Conservation (phyloP, 2,888 invertebrate genomes). For the Chrysina gloriosa region DNA sequence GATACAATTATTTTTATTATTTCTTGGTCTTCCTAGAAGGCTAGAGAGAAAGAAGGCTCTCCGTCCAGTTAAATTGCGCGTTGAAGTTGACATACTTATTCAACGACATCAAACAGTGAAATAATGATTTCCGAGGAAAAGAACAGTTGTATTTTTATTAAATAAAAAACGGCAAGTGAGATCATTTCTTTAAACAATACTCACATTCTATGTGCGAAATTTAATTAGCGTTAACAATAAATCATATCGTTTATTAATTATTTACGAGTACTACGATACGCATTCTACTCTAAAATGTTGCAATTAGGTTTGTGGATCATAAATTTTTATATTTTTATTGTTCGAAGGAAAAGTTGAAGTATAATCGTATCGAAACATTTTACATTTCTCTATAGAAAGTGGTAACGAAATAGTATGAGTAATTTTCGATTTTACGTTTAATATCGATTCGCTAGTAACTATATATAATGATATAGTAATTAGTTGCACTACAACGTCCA, state of each 20-base stretch:
- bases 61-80: conserved; percentile 16
- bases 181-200: background rate
- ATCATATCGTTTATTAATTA: background rate
- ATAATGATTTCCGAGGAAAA: background rate
- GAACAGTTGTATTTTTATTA: background rate
- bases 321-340: conserved; percentile 3
- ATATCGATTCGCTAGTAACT: too few relatives aligned
- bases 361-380: background rate
- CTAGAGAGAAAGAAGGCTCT: background rate
- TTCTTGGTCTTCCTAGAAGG: background rate
- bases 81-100: conserved; percentile 20
- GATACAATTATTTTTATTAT: background rate
- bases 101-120: background rate
- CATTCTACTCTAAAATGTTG: background rate
- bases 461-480: too few relatives aligned
- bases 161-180: background rate
- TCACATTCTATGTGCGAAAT: background rate
- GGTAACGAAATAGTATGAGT: too few relatives aligned
- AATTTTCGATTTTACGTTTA: too few relatives aligned
- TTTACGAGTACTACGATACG: background rate
- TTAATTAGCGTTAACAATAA: background rate
- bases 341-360: background rate
- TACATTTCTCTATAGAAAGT: background rate
- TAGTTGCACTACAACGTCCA: too few relatives aligned
- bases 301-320: conserved; percentile 2